Conservation (phyloP, 2,113 vertebrate species). For the Tylochromis polylepis region DNA sequence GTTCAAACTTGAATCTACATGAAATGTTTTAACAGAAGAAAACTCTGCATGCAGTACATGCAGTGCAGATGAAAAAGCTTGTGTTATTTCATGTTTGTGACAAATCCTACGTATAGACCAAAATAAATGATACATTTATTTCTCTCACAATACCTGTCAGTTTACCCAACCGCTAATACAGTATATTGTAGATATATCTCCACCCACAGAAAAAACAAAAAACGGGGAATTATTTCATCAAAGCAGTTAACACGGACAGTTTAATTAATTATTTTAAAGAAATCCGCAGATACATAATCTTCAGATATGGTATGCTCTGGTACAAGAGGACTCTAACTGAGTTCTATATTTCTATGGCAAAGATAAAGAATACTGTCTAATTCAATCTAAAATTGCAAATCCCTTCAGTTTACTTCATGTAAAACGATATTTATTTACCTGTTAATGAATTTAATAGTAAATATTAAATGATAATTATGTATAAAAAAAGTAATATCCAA, state of each 20-base stretch:
- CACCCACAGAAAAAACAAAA: neutral
- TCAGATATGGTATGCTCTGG: neutral
- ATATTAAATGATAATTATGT: neutral
- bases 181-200: neutral
- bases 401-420: neutral
- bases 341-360: neutral
- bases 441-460: neutral
- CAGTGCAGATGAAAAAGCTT: neutral
- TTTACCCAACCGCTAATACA: neutral
- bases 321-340: neutral
- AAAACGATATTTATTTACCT: neutral
- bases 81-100: neutral
- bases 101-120: neutral
- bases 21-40: neutral
- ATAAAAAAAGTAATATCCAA: neutral
- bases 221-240: neutral
- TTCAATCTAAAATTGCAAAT: neutral
- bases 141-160: neutral
- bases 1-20: neutral
- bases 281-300: neutral
- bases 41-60: neutral
- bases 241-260: neutral
- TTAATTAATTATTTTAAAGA: neutral
- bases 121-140: neutral
- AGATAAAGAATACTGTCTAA: neutral